Percentiles rank a stretch among this genome's conserved stretches.
These are phyloP conservation scores for Octodon degus DNA, from an alignment of 2,113 vertebrate species.

Conservation along the genomic window DNA sequence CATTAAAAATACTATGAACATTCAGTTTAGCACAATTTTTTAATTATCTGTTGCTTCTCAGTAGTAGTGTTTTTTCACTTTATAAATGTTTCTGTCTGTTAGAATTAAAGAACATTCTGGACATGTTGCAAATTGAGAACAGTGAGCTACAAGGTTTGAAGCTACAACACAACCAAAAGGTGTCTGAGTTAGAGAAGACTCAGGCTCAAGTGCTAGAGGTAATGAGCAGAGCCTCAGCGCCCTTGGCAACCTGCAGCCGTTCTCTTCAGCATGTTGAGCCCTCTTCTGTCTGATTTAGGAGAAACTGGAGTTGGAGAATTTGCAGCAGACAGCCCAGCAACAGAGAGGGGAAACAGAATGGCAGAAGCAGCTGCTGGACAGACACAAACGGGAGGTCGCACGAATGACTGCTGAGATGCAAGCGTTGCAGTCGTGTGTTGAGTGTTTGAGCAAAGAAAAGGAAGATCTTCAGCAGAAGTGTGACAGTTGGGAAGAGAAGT, in stretches of 20 bases:
- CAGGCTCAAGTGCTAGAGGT: slow-evolving; percentile 87
- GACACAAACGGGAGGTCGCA: slow-evolving; percentile 79
- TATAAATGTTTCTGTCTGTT: slow-evolving; percentile 49
- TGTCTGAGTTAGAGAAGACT: slow-evolving; percentile 86
- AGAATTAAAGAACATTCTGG: slow-evolving; percentile 90
- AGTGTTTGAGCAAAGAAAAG: slow-evolving; percentile 84
- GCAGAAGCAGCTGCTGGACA: slow-evolving; percentile 86
- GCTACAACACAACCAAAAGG: slow-evolving; percentile 86
- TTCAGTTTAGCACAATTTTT: background rate
- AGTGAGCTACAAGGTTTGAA: slow-evolving; percentile 86
- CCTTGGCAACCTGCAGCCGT: background rate
- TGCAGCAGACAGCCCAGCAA: slow-evolving; percentile 83
- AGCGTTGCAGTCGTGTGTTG: slow-evolving; percentile 73
- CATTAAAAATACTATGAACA: slow-evolving; percentile 17
- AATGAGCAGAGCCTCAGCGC: background rate
- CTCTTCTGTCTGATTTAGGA: slow-evolving; percentile 81
- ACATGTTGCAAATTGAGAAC: slow-evolving; percentile 88
- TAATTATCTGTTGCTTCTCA: background rate
- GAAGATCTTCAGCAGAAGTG: slow-evolving; percentile 85
- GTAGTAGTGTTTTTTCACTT: slow-evolving; percentile 42
- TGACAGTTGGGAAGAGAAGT: slow-evolving; percentile 84
- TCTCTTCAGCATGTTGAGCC: background rate
- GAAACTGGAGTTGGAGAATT: slow-evolving; percentile 86
- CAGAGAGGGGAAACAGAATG: slow-evolving; percentile 85
- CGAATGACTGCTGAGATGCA: slow-evolving; percentile 79